Conservation (phyloP, 2,797 vertebrate species). For the Euthynnus affinis region DNA sequence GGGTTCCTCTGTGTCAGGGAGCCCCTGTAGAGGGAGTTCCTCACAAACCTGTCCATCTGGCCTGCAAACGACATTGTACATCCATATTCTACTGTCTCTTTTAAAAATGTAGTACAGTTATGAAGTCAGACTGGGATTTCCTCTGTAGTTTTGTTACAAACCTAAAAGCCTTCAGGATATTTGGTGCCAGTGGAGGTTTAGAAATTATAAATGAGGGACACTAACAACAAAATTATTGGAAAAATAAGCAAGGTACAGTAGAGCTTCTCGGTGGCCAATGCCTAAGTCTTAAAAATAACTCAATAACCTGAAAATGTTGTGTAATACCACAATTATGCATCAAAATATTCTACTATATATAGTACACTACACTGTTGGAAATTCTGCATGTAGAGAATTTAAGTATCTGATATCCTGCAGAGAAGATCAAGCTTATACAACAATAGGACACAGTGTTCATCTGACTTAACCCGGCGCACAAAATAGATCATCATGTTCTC, state of each 20-base stretch:
- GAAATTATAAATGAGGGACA: background rate
- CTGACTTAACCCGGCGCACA: background rate
- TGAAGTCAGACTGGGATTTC: background rate
- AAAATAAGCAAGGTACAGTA: background rate
- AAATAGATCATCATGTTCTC: constrained; percentile 44
- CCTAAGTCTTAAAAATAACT: background rate
- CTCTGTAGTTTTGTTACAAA: background rate
- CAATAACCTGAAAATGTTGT: background rate
- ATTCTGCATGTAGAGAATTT: background rate
- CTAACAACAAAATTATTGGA: background rate
- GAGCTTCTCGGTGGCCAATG: background rate
- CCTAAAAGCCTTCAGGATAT: background rate
- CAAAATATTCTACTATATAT: background rate
- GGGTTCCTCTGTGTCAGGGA: constrained; percentile 92
- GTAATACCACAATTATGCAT: background rate
- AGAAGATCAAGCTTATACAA: background rate
- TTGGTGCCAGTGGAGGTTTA: background rate
- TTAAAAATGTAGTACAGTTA: background rate
- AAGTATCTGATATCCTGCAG: constrained; percentile 10
- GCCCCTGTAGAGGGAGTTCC: constrained; percentile 86
- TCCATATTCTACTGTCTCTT: constrained; percentile 5
- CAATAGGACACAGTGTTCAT: constrained; percentile 32
- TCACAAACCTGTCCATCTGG: constrained; percentile 81
- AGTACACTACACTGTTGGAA: background rate
- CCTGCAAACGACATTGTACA: constrained; percentile 65